Evolutionary conservation across 1,140 invertebrate genomes (phyloP).

Genomic region (Cyphomyrmex costatus): DNA sequence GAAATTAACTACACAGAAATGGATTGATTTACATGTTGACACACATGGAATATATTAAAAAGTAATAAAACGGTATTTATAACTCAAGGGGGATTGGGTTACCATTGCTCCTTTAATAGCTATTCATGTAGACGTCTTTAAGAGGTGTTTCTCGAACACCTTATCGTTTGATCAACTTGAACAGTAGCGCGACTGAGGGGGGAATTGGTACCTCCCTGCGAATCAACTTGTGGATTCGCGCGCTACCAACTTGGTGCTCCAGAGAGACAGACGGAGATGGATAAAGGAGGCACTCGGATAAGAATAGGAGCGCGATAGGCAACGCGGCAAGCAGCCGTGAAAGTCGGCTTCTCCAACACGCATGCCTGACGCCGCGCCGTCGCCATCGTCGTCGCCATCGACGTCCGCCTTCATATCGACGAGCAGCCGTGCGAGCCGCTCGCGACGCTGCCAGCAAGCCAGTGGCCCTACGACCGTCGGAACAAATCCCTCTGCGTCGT

Average conservation of each 20-base stretch:
- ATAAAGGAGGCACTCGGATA: neutral
- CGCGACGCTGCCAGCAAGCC: conserved; percentile 6
- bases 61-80: too few relatives aligned
- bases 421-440: conserved; percentile 23
- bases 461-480: conserved; percentile 24
- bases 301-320: conserved; percentile 2
- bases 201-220: neutral
- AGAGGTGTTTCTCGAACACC: neutral
- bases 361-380: conserved; percentile 41
- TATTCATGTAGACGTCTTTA: neutral
- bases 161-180: conserved; percentile 40
- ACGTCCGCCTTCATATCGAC: conserved; percentile 43
- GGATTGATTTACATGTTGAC: too few relatives aligned
- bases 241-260: neutral
- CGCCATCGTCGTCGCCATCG: conserved; percentile 8
- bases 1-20: too few relatives aligned
- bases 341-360: conserved; percentile 45
- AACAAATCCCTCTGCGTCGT: neutral
- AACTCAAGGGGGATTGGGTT: too few relatives aligned
- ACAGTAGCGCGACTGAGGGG: neutral
- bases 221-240: conserved; percentile 35
- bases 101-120: too few relatives aligned
- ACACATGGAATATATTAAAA: too few relatives aligned
- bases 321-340: conserved; percentile 19
- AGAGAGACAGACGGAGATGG: neutral